Conservation (phyloP, 2,113 vertebrate genomes). For the Ctenomys sociabilis region DNA sequence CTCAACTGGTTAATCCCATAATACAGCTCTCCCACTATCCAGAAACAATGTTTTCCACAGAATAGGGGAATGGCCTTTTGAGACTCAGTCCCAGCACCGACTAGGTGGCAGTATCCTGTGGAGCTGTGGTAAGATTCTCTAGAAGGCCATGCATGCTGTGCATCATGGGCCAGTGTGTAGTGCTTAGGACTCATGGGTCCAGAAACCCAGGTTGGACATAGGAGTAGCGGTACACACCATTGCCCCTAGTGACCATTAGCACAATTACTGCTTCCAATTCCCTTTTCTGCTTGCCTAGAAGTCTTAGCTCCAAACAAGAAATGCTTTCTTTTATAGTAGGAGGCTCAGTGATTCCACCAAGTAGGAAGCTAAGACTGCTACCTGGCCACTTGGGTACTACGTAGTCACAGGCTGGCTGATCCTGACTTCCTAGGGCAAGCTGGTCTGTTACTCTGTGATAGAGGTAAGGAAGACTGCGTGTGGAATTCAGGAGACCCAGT, state of each 20-base stretch:
- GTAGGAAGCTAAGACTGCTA: background rate
- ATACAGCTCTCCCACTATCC: background rate
- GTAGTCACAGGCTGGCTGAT: background rate
- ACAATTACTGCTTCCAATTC: background rate
- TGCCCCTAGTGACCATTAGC: background rate
- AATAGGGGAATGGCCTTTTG: background rate
- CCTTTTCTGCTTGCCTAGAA: background rate
- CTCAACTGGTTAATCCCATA: background rate
- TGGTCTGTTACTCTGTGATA: accelerated
- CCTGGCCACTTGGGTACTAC: background rate
- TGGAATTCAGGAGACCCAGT: background rate
- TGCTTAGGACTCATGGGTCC: background rate
- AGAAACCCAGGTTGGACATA: background rate
- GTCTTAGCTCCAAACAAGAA: background rate
- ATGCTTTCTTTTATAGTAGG: background rate
- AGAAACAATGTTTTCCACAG: background rate
- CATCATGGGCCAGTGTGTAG: too few relatives aligned
- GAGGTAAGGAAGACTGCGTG: background rate
- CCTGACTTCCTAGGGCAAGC: background rate
- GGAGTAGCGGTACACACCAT: background rate
- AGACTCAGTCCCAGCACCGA: background rate
- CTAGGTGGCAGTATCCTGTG: background rate
- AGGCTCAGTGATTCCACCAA: background rate
- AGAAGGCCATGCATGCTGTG: background rate
- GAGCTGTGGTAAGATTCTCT: background rate